Percentiles rank a stretch among this genome's conserved stretches.
Evolutionary conservation across 1,140 invertebrate species (phyloP).

Genomic region (Heliconius congener): DNA sequence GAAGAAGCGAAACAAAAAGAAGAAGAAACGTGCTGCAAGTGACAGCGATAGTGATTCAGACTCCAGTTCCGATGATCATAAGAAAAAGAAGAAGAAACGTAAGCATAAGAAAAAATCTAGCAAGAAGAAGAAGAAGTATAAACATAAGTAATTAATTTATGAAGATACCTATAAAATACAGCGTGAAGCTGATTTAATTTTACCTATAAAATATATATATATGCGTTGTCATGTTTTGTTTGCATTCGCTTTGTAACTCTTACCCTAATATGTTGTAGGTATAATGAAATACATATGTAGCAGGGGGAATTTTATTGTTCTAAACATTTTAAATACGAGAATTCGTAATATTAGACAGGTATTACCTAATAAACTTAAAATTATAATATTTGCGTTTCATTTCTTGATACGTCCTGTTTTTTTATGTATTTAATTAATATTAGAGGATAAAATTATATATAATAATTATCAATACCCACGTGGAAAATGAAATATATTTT

Average conservation of each 20-base stretch:
- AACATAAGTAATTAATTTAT: constrained; percentile 66
- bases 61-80: constrained; percentile 78
- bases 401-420: neutral
- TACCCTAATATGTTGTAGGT: constrained; percentile 4
- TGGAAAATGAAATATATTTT: too few species aligned
- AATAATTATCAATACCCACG: too few species aligned
- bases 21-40: constrained; percentile 72
- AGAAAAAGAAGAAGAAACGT: constrained; percentile 80
- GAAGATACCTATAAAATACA: neutral
- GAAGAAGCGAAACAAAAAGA: constrained; percentile 74
- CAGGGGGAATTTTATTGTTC: neutral
- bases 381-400: neutral
- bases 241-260: neutral
- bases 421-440: too few species aligned
- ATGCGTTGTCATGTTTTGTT: neutral
- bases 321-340: neutral
- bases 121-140: constrained; percentile 81
- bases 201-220: neutral
- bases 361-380: neutral
- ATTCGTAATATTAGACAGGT: constrained; percentile 1
- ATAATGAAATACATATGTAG: neutral
- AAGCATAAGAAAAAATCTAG: constrained; percentile 80
- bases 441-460: too few species aligned
- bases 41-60: constrained; percentile 77
- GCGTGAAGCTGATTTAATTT: too few species aligned